Evolutionary conservation across 1,140 invertebrate genomes (phyloP), one percentile per base, ranked within the genome.

Genomic region (Tribolium madens): DNA sequence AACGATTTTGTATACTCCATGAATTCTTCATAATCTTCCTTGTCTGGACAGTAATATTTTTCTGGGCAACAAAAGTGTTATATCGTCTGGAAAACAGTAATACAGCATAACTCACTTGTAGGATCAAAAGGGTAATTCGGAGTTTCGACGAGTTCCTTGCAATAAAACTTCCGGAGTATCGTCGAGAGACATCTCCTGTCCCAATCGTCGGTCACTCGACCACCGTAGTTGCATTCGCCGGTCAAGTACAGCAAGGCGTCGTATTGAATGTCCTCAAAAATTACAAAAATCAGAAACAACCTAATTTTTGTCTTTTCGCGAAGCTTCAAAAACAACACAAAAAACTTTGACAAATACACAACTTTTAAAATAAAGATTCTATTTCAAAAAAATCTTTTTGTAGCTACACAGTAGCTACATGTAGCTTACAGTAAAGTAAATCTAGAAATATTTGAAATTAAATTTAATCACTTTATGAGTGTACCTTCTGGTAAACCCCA

Each of bases 191-290:
- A 95, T 64, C 96, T 89, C 53, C 96, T 89, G 88, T 99, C 97
- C 94, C 96, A 97, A 82, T 97, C 94, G 84, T 98, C 97, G 0
- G 96, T 98, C 0, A 98, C 96, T 83, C 95, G 90, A 0, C 97
- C 97, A 17, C 97, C 97, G 82, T 99, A 99, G 88, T 98, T 98
- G 84, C 97, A 98, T 87, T 98, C 97, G 6, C 96, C 97, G 0
- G 94, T 97, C 71, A 98, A 86, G 87, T 98, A 98, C 3, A 91
- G 89, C 4, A 99, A 83, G 0, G 97, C 97, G 52, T 96, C 94
- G 84, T 93, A 97, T 83, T 97, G 96, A 0, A 98, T 91, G 50
- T 95, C 92, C 86, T 92, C 76, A 14, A 86, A 81, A 52, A 17
- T 15, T 3, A 64, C 9, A 53, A 26, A 21, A 17, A 12, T 18